phyloP scores from a whole-genome alignment of 2,113 vertebrate species.

The Xiphorhynchus elegans region DNA sequence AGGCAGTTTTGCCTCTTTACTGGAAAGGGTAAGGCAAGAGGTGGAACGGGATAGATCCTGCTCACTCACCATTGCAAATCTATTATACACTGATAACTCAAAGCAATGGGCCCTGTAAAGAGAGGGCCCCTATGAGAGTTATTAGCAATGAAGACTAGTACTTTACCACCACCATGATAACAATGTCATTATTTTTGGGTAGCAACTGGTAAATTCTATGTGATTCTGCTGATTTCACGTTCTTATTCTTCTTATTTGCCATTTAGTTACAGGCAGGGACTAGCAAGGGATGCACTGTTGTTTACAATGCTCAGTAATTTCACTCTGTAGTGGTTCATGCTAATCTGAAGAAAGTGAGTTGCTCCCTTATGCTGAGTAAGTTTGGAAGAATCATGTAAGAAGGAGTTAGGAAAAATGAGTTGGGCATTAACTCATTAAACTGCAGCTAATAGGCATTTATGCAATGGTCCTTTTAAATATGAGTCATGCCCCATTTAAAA shows the following conservation, averaged over 20 bases:
- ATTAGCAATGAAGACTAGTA: not conserved
- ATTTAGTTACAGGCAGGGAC: not conserved
- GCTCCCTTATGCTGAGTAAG: not conserved
- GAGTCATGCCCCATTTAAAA: conserved; percentile 55
- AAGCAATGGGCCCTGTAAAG: not conserved
- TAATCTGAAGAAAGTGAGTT: not conserved
- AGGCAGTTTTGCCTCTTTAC: not conserved
- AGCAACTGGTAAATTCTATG: not conserved
- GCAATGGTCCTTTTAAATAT: conserved; percentile 53
- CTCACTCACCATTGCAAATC: not conserved
- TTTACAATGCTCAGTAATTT: not conserved
- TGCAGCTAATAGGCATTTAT: conserved; percentile 57
- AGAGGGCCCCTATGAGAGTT: not conserved
- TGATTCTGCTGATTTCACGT: not conserved
- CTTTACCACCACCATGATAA: not conserved
- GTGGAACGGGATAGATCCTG: not conserved
- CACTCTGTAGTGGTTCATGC: not conserved
- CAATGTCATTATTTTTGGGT: not conserved
- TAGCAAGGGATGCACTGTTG: not conserved
- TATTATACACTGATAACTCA: not conserved
- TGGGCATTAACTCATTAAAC: conserved; percentile 42
- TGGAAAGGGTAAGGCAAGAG: not conserved
- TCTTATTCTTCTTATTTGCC: not conserved
- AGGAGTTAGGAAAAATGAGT: conserved; percentile 9
- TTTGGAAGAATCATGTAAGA: not conserved